Percentiles rank a stretch among this genome's conserved stretches.
These are phyloP conservation scores for Coregonus sp. DNA, from an alignment of 2,797 vertebrate species.

Conservation along the genomic window DNA sequence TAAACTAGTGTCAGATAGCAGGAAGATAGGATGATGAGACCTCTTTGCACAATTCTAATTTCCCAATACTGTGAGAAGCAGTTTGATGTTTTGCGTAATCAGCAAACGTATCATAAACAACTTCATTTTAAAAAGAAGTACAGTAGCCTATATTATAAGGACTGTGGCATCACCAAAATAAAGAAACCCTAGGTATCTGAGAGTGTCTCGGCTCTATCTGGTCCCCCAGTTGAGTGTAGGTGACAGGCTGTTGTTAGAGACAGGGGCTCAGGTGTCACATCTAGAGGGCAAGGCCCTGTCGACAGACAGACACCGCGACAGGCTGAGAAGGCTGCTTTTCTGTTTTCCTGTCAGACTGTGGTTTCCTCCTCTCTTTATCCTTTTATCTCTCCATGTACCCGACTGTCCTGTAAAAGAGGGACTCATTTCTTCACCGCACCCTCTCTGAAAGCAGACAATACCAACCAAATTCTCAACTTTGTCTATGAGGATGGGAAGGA, in stretches of 20 bases:
- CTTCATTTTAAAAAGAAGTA: neutral
- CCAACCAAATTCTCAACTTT: neutral
- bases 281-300: neutral
- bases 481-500: neutral
- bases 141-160: neutral
- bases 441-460: neutral
- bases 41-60: neutral
- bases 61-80: neutral
- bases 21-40: neutral
- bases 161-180: too few relatives aligned
- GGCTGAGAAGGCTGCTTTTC: neutral
- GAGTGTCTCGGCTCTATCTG: neutral
- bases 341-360: neutral
- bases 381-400: neutral
- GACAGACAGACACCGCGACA: neutral
- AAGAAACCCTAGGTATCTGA: neutral
- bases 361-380: neutral
- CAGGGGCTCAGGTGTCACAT: neutral
- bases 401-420: neutral
- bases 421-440: neutral
- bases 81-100: neutral
- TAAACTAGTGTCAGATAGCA: neutral
- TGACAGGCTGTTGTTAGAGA: neutral
- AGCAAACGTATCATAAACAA: neutral
- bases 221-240: neutral